These are phyloP conservation scores for Apodemus agrarius DNA, from an alignment of 2,797 vertebrate species.

Conservation along the genomic window DNA sequence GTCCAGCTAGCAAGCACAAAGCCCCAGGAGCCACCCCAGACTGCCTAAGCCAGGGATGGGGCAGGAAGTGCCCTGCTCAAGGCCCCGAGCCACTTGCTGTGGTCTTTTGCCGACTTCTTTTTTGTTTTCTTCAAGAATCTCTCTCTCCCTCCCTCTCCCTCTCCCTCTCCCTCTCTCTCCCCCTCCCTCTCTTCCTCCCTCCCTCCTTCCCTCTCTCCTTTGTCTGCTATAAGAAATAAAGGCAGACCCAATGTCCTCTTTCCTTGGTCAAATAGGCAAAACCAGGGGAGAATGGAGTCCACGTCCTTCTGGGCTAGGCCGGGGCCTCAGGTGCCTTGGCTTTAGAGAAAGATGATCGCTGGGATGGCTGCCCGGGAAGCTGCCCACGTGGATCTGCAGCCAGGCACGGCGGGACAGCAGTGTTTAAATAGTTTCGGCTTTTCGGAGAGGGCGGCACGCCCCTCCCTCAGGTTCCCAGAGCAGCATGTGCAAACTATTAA, in stretches of 20 bases:
- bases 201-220: constrained; percentile 26
- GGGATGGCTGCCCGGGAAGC: constrained; percentile 59
- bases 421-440: constrained; percentile 80
- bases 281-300: constrained; percentile 50
- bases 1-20: background rate
- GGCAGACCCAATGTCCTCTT: background rate
- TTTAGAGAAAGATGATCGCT: constrained; percentile 44
- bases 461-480: constrained; percentile 79
- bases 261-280: constrained; percentile 73
- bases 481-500: constrained; percentile 86
- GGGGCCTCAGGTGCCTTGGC: constrained; percentile 69
- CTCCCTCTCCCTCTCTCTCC: background rate
- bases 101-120: background rate
- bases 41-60: too few relatives aligned
- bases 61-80: background rate
- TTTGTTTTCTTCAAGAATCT: background rate
- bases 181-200: constrained; percentile 70
- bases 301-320: background rate
- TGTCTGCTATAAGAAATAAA: constrained; percentile 35
- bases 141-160: constrained; percentile 70
- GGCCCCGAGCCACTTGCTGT: background rate
- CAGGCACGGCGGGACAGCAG: constrained; percentile 60
- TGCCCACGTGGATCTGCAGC: constrained; percentile 67
- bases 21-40: background rate
- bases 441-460: constrained; percentile 76